phyloP scores from a whole-genome alignment of 2,888 invertebrate species.

The Plebejus anna region DNA sequence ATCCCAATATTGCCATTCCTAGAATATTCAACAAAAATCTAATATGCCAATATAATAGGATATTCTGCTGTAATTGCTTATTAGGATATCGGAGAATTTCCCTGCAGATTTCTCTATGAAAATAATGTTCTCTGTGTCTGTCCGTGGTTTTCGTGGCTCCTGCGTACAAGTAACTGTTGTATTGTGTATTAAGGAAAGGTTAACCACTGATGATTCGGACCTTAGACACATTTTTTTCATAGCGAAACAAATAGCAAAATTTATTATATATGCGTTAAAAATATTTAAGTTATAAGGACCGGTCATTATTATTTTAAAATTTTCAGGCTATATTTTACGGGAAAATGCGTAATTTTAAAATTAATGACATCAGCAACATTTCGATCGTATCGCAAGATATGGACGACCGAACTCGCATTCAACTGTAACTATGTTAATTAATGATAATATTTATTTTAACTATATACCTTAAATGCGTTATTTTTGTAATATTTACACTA shows the following conservation, averaged over 20 bases:
- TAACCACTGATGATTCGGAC: constrained; percentile 10
- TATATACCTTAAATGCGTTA: constrained; percentile 19
- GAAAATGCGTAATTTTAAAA: not conserved
- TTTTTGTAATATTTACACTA: constrained; percentile 28
- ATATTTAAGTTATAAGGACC: not conserved
- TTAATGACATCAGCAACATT: not conserved
- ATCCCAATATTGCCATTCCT: not conserved
- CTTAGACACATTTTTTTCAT: not conserved
- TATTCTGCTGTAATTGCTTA: not conserved
- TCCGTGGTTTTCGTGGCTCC: constrained; percentile 5
- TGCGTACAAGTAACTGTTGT: not conserved
- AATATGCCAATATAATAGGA: not conserved
- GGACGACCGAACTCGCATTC: constrained; percentile 14
- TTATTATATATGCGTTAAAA: not conserved
- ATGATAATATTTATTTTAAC: constrained; percentile 14
- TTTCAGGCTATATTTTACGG: not conserved
- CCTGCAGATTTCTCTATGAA: not conserved
- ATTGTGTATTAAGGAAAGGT: too few species aligned
- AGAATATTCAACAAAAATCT: not conserved
- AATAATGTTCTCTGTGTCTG: not conserved
- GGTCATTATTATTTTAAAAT: not conserved
- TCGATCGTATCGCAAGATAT: constrained; percentile 24
- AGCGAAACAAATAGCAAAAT: not conserved
- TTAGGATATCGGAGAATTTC: not conserved
- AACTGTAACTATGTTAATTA: constrained; percentile 21